phyloP scores from a whole-genome alignment of 2,888 invertebrate genomes.

The Galerucella pusilla region DNA sequence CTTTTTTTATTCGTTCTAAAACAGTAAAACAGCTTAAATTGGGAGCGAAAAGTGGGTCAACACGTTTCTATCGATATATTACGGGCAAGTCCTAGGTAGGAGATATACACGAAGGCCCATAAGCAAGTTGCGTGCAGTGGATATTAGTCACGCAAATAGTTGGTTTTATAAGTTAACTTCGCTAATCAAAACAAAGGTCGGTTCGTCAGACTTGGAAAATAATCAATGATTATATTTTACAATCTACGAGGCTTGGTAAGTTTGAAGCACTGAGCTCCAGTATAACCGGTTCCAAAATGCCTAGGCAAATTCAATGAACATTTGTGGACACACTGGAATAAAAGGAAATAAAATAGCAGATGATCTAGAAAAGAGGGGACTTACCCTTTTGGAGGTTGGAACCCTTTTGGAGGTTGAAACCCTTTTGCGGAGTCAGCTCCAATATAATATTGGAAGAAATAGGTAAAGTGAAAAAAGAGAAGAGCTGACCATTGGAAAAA shows the following conservation, averaged over 20 bases:
- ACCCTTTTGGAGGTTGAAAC: too few species aligned
- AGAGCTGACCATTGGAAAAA: too few species aligned
- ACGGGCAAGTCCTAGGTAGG: slow-evolving; percentile 42
- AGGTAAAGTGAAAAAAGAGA: too few species aligned
- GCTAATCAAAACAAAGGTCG: slow-evolving; percentile 48
- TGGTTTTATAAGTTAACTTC: slow-evolving; percentile 50
- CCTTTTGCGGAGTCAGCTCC: too few species aligned
- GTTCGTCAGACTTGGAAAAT: slow-evolving; percentile 29
- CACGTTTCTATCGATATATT: slow-evolving; percentile 50
- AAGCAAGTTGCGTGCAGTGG: slow-evolving; percentile 47
- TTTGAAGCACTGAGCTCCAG: background rate
- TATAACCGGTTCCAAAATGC: background rate
- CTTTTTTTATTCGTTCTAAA: slow-evolving; percentile 21
- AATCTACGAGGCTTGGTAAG: background rate
- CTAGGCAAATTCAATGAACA: too few species aligned
- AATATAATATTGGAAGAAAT: too few species aligned
- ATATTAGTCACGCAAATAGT: slow-evolving; percentile 47
- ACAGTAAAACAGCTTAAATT: slow-evolving; percentile 28
- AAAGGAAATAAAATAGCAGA: too few species aligned
- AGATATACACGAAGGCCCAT: slow-evolving; percentile 47
- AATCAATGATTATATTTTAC: slow-evolving; percentile 1
- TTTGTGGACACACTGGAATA: too few species aligned
- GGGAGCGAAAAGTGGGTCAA: slow-evolving; percentile 52
- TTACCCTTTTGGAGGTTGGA: too few species aligned
- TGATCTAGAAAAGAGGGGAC: too few species aligned